Percentiles rank a stretch among this genome's conserved stretches.
These are phyloP conservation scores for Perdita meconis DNA, from an alignment of 2,888 invertebrate species.

Conservation along the genomic window DNA sequence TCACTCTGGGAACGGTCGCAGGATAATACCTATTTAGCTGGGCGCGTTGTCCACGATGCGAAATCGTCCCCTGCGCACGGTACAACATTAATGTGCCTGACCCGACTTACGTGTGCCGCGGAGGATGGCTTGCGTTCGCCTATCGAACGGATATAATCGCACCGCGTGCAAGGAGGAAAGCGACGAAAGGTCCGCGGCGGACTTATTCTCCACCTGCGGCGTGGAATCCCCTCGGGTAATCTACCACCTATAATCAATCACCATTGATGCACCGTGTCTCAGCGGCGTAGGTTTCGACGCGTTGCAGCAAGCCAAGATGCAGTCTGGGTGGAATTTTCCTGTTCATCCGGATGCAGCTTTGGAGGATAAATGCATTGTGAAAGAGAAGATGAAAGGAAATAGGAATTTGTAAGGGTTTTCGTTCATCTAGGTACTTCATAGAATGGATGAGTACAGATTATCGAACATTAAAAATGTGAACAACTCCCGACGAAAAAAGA, in stretches of 20 bases:
- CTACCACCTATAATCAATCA: slow-evolving; percentile 73
- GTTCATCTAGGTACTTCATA: too few species aligned
- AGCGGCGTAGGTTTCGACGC: slow-evolving; percentile 61
- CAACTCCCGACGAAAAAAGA: too few species aligned
- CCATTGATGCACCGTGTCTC: slow-evolving; percentile 55
- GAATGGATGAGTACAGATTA: too few species aligned
- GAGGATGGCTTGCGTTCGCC: slow-evolving; percentile 55
- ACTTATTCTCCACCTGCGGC: slow-evolving; percentile 40
- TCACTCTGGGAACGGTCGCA: slow-evolving; percentile 25
- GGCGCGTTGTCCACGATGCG: slow-evolving; percentile 68
- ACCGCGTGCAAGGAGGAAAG: slow-evolving; percentile 12
- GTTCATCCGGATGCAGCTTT: too few species aligned
- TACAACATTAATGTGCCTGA: slow-evolving; percentile 79
- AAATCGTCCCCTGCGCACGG: slow-evolving; percentile 68
- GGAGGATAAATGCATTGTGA: too few species aligned
- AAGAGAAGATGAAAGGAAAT: too few species aligned
- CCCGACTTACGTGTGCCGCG: slow-evolving; percentile 71
- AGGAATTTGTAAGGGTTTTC: too few species aligned
- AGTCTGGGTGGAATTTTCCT: too few species aligned
- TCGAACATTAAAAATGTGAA: too few species aligned
- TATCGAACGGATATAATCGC: slow-evolving; percentile 12
- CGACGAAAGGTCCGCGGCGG: slow-evolving; percentile 31
- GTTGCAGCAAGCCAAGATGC: slow-evolving; percentile 33
- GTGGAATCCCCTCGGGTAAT: slow-evolving; percentile 59
- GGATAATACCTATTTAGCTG: slow-evolving; percentile 76